phyloP scores from a whole-genome alignment of 2,113 vertebrate species.

The Okapia johnstoni region DNA sequence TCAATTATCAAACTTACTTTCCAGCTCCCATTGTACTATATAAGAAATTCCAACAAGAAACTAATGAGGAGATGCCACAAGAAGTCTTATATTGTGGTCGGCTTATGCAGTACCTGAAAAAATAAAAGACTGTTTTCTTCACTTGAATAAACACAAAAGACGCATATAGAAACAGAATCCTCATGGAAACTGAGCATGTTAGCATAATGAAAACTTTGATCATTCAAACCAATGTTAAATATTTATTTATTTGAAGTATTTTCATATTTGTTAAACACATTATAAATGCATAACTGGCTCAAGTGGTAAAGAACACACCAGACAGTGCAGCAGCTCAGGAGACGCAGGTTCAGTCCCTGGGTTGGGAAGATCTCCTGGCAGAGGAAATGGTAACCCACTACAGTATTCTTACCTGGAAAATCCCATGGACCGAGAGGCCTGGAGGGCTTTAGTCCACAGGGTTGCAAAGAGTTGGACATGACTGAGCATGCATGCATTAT shows the following conservation, averaged over 20 bases:
- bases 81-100: slow-evolving; percentile 98
- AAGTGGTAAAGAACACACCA: background rate
- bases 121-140: slow-evolving; percentile 2
- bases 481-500: background rate
- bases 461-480: background rate
- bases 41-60: slow-evolving; percentile 98
- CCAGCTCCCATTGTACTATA: slow-evolving; percentile 96
- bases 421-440: background rate
- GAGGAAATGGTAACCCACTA: background rate
- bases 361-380: background rate
- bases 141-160: background rate
- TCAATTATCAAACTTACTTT: slow-evolving; percentile 82
- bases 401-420: background rate
- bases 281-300: background rate
- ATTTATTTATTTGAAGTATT: background rate
- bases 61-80: slow-evolving; percentile 96
- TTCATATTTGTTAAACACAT: background rate
- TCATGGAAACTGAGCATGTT: background rate
- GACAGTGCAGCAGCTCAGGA: background rate
- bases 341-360: background rate
- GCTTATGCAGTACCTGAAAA: slow-evolving; percentile 95
- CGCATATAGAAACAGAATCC: background rate
- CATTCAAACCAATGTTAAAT: background rate
- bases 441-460: background rate
- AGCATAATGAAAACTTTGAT: background rate